phyloP scores from a whole-genome alignment of 92 coral and sea anemone species.

The Heteractis magnifica region DNA sequence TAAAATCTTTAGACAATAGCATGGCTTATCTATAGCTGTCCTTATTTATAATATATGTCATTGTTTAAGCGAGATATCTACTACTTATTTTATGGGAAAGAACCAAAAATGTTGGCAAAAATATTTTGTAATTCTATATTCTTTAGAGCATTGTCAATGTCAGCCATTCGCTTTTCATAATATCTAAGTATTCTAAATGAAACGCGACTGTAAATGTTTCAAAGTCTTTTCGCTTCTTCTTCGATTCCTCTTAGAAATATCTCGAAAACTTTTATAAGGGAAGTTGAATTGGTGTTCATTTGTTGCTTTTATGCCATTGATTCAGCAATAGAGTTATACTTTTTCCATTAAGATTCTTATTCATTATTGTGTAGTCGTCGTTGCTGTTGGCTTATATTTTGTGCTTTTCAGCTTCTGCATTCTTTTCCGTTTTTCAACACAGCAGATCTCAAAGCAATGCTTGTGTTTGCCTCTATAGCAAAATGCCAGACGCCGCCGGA shows the following conservation, averaged over 20 bases:
- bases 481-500: constrained; percentile 45
- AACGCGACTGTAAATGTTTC: too few relatives aligned
- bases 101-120: too few relatives aligned
- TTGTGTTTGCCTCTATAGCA: constrained; percentile 36
- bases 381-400: neutral
- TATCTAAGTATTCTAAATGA: too few relatives aligned
- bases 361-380: neutral
- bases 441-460: constrained; percentile 55
- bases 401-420: neutral
- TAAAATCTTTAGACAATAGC: neutral
- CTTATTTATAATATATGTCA: too few relatives aligned
- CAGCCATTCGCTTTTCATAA: too few relatives aligned
- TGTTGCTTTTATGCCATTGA: neutral
- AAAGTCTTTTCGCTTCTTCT: too few relatives aligned
- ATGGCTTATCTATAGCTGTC: neutral
- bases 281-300: too few relatives aligned
- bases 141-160: too few relatives aligned
- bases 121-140: too few relatives aligned
- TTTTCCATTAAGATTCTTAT: neutral
- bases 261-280: too few relatives aligned
- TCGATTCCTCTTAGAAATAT: too few relatives aligned
- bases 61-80: neutral
- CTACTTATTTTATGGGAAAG: neutral
- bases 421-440: constrained; percentile 32
- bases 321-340: neutral